Evolutionary conservation across 2,797 vertebrate genomes (phyloP).

Genomic region (Acanthurus lineatus): DNA sequence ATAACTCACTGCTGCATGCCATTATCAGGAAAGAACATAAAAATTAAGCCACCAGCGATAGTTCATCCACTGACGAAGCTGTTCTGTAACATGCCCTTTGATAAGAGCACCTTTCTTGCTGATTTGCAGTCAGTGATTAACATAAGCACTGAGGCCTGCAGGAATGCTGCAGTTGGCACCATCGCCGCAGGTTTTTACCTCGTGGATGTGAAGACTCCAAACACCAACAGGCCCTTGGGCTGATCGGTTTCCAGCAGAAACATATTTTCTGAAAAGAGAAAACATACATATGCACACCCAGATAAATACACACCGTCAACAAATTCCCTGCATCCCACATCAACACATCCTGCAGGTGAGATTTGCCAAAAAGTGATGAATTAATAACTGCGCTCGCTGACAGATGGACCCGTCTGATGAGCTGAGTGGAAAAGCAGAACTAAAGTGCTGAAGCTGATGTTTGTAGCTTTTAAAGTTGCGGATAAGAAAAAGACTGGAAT

Average conservation of each 20-base stretch:
- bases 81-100: slow-evolving; percentile 28
- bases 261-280: slow-evolving; percentile 90
- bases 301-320: slow-evolving; percentile 7
- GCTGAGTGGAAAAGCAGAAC: slow-evolving; percentile 19
- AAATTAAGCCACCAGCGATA: slow-evolving; percentile 24
- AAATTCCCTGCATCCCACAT: slow-evolving; percentile 9
- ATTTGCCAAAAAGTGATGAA: slow-evolving; percentile 11
- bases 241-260: slow-evolving; percentile 96
- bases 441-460: slow-evolving; percentile 9
- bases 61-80: slow-evolving; percentile 41
- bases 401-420: slow-evolving; percentile 25
- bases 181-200: slow-evolving; percentile 85
- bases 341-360: slow-evolving; percentile 9
- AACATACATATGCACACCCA: slow-evolving; percentile 30
- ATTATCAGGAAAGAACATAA: slow-evolving; percentile 27
- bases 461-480: slow-evolving; percentile 16
- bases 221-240: slow-evolving; percentile 92
- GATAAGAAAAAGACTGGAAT: slow-evolving; percentile 7
- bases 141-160: slow-evolving; percentile 47
- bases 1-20: not conserved
- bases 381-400: slow-evolving; percentile 43
- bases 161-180: slow-evolving; percentile 65
- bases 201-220: slow-evolving; percentile 97
- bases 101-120: slow-evolving; percentile 38
- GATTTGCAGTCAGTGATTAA: slow-evolving; percentile 49